Evolutionary conservation across 2,888 invertebrate genomes (phyloP).

Genomic region (Slavum lentiscoides): DNA sequence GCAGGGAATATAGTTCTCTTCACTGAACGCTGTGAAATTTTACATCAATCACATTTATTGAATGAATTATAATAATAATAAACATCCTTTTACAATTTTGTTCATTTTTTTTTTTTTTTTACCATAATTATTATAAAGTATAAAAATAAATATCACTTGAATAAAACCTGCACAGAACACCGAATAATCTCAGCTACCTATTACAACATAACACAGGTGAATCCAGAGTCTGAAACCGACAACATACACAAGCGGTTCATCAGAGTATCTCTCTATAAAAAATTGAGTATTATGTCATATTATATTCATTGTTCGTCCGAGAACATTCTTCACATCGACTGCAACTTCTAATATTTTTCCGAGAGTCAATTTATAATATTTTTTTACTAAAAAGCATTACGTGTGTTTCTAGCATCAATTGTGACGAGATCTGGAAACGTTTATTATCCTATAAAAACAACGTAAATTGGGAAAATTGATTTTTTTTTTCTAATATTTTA

Average conservation of each 20-base stretch:
- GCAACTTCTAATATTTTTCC: constrained; percentile 31
- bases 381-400: background rate
- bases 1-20: constrained; percentile 8
- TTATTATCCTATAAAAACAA: constrained; percentile 41
- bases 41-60: constrained; percentile 22
- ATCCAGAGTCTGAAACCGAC: constrained; percentile 1
- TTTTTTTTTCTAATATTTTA: constrained; percentile 4
- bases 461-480: constrained; percentile 22
- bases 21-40: constrained; percentile 35
- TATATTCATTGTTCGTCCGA: constrained; percentile 3
- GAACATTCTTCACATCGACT: constrained; percentile 16
- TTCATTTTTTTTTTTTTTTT: background rate
- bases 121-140: constrained; percentile 4
- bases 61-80: constrained; percentile 2
- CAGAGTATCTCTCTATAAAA: background rate
- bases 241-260: background rate
- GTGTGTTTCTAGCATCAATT: constrained; percentile 15
- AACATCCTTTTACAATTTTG: background rate
- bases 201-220: background rate
- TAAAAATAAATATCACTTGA: constrained; percentile 26
- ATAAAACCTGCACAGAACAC: constrained; percentile 22
- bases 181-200: constrained; percentile 22
- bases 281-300: background rate
- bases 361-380: constrained; percentile 8
- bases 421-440: constrained; percentile 23